Evolutionary conservation across 2,113 vertebrate genomes (phyloP).

Genomic region (Sinocyclocheilus rhinocerous): DNA sequence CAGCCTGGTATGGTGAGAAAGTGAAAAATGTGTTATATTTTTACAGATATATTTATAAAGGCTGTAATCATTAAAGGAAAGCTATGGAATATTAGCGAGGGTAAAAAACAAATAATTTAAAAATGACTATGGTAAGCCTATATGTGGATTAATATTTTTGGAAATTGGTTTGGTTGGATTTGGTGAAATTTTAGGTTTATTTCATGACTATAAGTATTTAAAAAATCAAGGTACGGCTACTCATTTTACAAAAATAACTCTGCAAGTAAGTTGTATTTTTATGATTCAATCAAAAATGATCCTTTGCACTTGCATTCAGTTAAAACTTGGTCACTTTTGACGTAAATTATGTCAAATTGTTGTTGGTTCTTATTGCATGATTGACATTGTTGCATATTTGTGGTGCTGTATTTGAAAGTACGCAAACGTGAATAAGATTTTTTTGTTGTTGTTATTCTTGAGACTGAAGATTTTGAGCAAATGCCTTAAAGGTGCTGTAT

Average conservation of each 20-base stretch:
- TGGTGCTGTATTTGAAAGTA: background rate
- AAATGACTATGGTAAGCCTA: background rate
- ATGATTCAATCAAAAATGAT: background rate
- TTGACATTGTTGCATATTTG: background rate
- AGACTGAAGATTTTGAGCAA: too few relatives aligned
- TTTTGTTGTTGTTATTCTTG: too few relatives aligned
- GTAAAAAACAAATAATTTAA: background rate
- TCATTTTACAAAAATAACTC: background rate
- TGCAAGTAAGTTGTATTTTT: background rate
- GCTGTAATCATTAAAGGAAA: background rate
- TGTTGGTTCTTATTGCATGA: background rate
- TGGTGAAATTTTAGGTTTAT: background rate
- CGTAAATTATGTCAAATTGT: background rate
- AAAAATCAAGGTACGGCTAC: background rate
- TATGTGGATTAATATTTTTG: background rate
- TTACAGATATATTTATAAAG: constrained; percentile 2
- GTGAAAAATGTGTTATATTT: constrained; percentile 22
- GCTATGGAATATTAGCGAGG: background rate
- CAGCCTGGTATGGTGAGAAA: background rate
- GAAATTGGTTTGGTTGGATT: background rate
- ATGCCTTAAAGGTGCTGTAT: too few relatives aligned
- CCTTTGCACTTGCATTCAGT: background rate
- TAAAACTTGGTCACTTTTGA: background rate
- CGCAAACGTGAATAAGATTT: too few relatives aligned
- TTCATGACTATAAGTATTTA: background rate